Evolutionary conservation across 1,140 invertebrate species (phyloP), one percentile per base, ranked within the genome.

Genomic region (Cydia strobilella): DNA sequence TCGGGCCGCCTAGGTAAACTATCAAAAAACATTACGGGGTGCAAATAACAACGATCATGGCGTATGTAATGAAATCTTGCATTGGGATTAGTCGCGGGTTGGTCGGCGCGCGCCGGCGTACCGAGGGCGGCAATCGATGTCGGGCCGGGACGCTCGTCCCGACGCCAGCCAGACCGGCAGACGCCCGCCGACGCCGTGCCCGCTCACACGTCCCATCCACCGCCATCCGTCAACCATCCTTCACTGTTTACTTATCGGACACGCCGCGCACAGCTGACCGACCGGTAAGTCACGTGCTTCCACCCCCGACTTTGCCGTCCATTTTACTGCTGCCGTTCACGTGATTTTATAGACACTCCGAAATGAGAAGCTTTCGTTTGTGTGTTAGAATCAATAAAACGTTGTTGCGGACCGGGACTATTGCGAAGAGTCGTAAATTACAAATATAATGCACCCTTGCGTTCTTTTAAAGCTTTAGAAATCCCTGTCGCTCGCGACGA

Each of bases 1-100:
- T 72, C 76, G 77, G 74, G 77, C 76, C 62, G 72, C 86, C 87
- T 88, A 87, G 86, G 84, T 83, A 87, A 90, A 91, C 90, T 91
- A 90, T 91, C 84, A 90, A 90, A 90, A 90, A 90, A 87, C 87
- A 92, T 92, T 90, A 92, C 90, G 86, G 90, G 88, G 90, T 92
- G 90, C 87, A 92, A 92, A 92, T 92, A 91, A 90, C 84, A 89
- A 90, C 86, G 88, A 92, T 90, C 86, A 91, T 87, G 86, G 87
- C 82, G 87, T 89, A 91, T 90, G 84, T 91, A 90, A 92, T 92
- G 89, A 89, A 92, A 90, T 90, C 84, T 89, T 91, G 87, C 86
- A 90, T 88, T 84, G 88, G 87, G 83, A 89, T 88, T 86, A 86
- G 83, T 84, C 77, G 84, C 85, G 80, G 80, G 77, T 83, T 83